Evolutionary conservation across 1,140 invertebrate species (phyloP).

Genomic region (Dendrolimus kikuchii): DNA sequence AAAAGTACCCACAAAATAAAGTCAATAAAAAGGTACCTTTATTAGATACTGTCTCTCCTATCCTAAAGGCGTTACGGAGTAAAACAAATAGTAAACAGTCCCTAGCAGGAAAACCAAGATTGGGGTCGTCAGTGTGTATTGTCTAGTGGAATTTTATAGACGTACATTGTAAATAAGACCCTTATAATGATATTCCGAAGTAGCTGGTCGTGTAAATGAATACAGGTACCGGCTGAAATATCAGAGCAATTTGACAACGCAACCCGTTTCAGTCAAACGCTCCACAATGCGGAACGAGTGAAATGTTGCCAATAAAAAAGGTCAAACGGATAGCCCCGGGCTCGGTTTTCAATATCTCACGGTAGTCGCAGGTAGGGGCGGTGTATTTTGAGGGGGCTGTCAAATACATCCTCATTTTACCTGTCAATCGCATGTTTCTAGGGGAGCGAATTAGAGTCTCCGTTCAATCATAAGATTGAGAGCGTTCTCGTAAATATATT

Average conservation of each 20-base stretch:
- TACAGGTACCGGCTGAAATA: slow-evolving; percentile 33
- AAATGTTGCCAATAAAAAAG: slow-evolving; percentile 58
- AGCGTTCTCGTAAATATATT: no score
- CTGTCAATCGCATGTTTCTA: slow-evolving; percentile 33
- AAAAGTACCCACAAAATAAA: neutral
- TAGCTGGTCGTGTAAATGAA: slow-evolving; percentile 24
- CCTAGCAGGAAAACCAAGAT: neutral
- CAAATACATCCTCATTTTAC: slow-evolving; percentile 37
- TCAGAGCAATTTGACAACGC: slow-evolving; percentile 47
- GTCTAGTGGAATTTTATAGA: neutral
- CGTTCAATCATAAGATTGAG: no score
- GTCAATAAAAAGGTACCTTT: no score
- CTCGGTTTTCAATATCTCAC: slow-evolving; percentile 54
- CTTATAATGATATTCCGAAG: slow-evolving; percentile 17
- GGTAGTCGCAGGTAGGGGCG: slow-evolving; percentile 23
- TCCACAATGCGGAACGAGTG: slow-evolving; percentile 47
- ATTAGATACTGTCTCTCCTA: no score
- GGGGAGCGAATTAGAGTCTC: slow-evolving; percentile 12
- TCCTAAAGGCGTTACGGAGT: neutral
- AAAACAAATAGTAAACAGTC: neutral
- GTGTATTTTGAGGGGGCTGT: slow-evolving; percentile 25
- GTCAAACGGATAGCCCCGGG: slow-evolving; percentile 40
- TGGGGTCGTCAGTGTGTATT: neutral
- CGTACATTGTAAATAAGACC: slow-evolving; percentile 18
- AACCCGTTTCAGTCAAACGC: slow-evolving; percentile 31